Percentiles rank a stretch among this genome's conserved stretches.
These are phyloP conservation scores for Phragmatobia fuliginosa DNA, from an alignment of 2,888 invertebrate genomes.

Conservation along the genomic window DNA sequence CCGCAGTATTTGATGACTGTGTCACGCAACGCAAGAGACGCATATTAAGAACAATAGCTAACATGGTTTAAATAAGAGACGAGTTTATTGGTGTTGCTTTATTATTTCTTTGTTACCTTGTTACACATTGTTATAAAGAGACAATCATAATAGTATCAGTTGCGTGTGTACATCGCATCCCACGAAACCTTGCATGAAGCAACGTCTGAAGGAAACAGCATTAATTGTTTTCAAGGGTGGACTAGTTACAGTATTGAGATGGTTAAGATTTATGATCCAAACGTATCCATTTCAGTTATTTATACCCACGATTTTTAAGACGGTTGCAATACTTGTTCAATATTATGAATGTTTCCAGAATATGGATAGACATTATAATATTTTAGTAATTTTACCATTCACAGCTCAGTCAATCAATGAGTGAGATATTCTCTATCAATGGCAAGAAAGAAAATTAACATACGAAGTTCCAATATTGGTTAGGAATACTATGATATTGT, in stretches of 20 bases:
- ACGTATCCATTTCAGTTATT: constrained; percentile 1
- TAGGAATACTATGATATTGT: no score
- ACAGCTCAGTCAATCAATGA: no score
- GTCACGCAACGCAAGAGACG: constrained; percentile 1
- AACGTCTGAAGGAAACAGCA: constrained; percentile 27
- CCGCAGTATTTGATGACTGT: background rate
- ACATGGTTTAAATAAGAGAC: background rate
- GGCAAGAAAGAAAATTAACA: no score
- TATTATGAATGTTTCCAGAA: background rate
- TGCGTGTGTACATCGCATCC: constrained; percentile 24
- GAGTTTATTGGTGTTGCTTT: constrained; percentile 1
- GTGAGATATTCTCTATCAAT: no score
- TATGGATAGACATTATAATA: background rate
- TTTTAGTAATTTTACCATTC: background rate
- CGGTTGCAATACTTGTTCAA: background rate
- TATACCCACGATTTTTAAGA: background rate
- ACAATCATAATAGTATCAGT: constrained; percentile 19
- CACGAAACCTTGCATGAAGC: constrained; percentile 19
- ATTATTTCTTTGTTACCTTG: constrained; percentile 19
- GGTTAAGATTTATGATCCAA: constrained; percentile 14
- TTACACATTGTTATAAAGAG: constrained; percentile 30
- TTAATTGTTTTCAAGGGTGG: constrained; percentile 36
- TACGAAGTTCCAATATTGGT: no score
- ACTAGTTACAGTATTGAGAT: constrained; percentile 19
- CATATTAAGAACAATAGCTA: constrained; percentile 3